These are phyloP conservation scores for Tricholaema leucomelas DNA, from an alignment of 2,113 vertebrate species.

Conservation along the genomic window DNA sequence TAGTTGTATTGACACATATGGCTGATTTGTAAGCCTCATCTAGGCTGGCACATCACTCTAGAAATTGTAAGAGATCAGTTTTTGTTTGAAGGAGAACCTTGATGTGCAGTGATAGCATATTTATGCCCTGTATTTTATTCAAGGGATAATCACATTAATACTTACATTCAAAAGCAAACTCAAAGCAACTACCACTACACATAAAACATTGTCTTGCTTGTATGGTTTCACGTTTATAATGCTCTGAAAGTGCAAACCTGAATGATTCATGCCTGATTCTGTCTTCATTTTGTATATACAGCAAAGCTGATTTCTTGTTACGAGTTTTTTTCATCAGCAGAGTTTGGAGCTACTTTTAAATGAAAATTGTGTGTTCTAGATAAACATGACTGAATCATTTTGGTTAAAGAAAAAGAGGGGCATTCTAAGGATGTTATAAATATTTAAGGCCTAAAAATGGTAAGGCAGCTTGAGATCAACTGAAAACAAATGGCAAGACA, in stretches of 20 bases:
- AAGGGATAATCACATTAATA: not conserved
- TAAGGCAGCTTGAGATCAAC: slow-evolving; percentile 28
- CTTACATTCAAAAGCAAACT: not conserved
- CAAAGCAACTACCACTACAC: not conserved
- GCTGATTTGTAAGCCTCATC: not conserved
- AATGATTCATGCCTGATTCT: not conserved
- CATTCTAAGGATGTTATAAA: slow-evolving; percentile 1
- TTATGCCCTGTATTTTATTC: not conserved
- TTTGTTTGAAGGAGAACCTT: not conserved
- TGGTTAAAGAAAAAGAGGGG: not conserved
- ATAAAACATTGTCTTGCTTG: not conserved
- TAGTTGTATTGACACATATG: not conserved
- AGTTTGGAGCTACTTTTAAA: not conserved
- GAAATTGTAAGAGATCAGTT: not conserved
- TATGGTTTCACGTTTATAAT: not conserved
- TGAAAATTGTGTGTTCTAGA: not conserved
- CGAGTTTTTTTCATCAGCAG: not conserved
- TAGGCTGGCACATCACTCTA: not conserved
- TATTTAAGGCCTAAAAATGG: slow-evolving; percentile 42
- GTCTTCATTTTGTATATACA: not conserved
- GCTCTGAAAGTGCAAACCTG: not conserved
- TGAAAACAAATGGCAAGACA: slow-evolving; percentile 27
- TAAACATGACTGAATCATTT: not conserved
- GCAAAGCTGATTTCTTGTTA: not conserved
- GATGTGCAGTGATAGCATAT: not conserved